Percentiles rank a stretch among this genome's conserved stretches.
Evolutionary conservation across 2,888 invertebrate species (phyloP).

Genomic region (Pristionchus fissidentatus): DNA sequence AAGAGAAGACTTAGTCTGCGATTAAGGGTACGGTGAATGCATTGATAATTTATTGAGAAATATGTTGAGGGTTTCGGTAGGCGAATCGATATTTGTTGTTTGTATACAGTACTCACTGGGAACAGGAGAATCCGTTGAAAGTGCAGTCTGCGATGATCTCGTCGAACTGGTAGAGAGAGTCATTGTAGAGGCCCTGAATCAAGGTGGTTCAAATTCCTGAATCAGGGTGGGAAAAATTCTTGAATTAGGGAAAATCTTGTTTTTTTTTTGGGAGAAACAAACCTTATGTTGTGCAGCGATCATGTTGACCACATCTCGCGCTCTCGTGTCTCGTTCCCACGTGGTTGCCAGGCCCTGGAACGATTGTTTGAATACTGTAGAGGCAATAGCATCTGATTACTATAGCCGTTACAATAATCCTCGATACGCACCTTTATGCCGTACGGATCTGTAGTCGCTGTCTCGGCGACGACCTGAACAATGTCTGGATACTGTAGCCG

Average conservation of each 20-base stretch:
- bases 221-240: background rate
- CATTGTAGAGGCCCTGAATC: background rate
- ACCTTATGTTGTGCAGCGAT: constrained; percentile 9
- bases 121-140: constrained; percentile 57
- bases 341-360: background rate
- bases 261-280: background rate
- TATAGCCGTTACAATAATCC: too few relatives aligned
- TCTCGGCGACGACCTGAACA: constrained; percentile 20
- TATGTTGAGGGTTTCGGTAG: too few relatives aligned
- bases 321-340: constrained; percentile 17
- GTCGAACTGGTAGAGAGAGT: constrained; percentile 54
- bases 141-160: constrained; percentile 62
- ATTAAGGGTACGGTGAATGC: too few relatives aligned
- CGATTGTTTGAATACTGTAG: background rate
- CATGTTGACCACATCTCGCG: constrained; percentile 41
- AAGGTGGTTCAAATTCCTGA: background rate
- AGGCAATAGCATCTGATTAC: too few relatives aligned
- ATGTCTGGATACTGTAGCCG: background rate
- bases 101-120: constrained; percentile 47
- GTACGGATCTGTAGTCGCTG: background rate
- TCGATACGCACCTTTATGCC: constrained; percentile 20
- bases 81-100: too few relatives aligned
- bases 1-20: too few relatives aligned
- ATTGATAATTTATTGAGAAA: too few relatives aligned
- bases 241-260: background rate